Evolutionary conservation across 2,888 invertebrate genomes (phyloP).

Genomic region (Thumatha senex): DNA sequence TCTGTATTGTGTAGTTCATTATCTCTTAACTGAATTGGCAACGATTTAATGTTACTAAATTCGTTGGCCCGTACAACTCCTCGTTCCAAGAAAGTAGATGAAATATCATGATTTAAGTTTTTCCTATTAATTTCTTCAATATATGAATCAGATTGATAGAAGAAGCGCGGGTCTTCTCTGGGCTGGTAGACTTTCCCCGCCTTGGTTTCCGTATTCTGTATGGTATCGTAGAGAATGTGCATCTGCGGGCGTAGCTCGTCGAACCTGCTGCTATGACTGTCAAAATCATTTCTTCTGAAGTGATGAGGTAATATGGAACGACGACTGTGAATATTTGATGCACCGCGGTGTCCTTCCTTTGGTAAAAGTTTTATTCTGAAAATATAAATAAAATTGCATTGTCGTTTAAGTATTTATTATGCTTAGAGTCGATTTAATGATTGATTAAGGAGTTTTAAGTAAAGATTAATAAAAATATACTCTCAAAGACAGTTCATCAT

Average conservation of each 20-base stretch:
- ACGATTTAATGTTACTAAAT: constrained; percentile 22
- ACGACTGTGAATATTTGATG: constrained; percentile 35
- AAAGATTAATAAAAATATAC: too few relatives aligned
- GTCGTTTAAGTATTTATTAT: constrained; percentile 15
- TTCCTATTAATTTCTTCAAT: constrained; percentile 63
- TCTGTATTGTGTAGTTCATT: constrained; percentile 39
- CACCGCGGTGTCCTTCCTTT: constrained; percentile 33
- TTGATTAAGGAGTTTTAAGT: too few relatives aligned
- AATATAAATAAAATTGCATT: constrained; percentile 29
- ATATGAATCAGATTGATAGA: constrained; percentile 74
- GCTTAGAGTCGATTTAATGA: too few relatives aligned
- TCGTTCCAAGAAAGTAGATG: constrained; percentile 60
- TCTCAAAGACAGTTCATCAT: too few relatives aligned
- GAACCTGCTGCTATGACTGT: constrained; percentile 66
- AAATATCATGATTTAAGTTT: constrained; percentile 59
- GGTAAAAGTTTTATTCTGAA: constrained; percentile 55
- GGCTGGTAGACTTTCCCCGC: constrained; percentile 61
- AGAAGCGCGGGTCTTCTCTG: constrained; percentile 70
- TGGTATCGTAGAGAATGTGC: constrained; percentile 47
- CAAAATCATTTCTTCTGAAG: constrained; percentile 61
- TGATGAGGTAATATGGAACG: constrained; percentile 44
- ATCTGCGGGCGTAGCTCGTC: constrained; percentile 47
- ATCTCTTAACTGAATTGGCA: constrained; percentile 39
- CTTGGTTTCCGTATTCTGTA: constrained; percentile 47
- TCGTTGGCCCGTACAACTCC: constrained; percentile 56